Evolutionary conservation across 2,888 invertebrate genomes (phyloP).

Genomic region (Orthosia gracilis): DNA sequence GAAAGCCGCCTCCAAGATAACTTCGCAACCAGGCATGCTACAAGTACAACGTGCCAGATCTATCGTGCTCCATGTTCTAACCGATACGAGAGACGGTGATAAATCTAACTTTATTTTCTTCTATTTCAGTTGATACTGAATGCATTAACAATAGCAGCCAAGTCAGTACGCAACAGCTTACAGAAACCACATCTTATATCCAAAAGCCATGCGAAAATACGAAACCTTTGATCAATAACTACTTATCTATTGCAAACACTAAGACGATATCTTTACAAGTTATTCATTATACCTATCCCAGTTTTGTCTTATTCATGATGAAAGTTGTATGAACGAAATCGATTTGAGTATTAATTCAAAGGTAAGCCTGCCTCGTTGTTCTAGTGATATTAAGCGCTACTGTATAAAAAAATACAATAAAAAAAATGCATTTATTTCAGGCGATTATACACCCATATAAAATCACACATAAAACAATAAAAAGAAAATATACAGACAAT

Average conservation of each 20-base stretch:
- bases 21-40: background rate
- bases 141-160: background rate
- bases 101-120: background rate
- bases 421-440: no score
- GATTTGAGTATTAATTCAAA: slow-evolving; percentile 69
- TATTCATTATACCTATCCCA: slow-evolving; percentile 30
- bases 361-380: slow-evolving; percentile 55
- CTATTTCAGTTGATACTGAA: slow-evolving; percentile 23
- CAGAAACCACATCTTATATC: background rate
- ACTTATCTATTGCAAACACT: background rate
- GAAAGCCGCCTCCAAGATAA: background rate
- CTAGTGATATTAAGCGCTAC: background rate
- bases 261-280: slow-evolving; percentile 23
- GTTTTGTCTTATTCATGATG: slow-evolving; percentile 66
- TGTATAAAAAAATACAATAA: no score
- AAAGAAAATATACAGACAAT: no score
- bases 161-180: background rate
- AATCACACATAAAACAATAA: no score
- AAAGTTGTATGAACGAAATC: slow-evolving; percentile 68
- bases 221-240: background rate
- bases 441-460: no score
- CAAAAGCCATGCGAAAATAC: background rate
- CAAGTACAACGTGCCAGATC: no score
- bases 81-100: background rate
- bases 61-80: no score